Conservation (phyloP, 2,888 invertebrate species). For the Aplocera efformata region DNA sequence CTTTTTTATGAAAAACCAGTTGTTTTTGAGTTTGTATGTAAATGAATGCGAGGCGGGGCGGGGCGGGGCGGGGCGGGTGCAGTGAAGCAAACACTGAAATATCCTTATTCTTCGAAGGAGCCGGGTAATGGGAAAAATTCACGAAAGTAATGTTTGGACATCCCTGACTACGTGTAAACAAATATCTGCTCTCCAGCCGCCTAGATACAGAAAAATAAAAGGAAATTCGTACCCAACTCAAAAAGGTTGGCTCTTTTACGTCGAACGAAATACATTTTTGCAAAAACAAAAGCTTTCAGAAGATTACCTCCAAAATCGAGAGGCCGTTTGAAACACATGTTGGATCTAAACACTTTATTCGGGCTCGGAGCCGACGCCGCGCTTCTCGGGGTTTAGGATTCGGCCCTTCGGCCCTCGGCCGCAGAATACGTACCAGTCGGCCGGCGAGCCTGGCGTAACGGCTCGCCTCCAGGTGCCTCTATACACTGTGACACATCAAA, state of each 20-base stretch:
- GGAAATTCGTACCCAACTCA: constrained; percentile 8
- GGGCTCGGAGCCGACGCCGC: constrained; percentile 7
- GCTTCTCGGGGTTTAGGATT: constrained; percentile 16
- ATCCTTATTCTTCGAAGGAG: no score
- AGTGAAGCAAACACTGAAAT: no score
- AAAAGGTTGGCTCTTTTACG: constrained; percentile 7
- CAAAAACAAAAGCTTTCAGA: constrained; percentile 17
- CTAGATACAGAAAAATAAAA: constrained; percentile 4
- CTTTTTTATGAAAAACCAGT: constrained; percentile 18
- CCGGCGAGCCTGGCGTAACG: constrained; percentile 18
- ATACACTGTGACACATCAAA: constrained; percentile 26
- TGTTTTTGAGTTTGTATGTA: constrained; percentile 29
- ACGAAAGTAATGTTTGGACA: no score
- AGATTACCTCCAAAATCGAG: constrained; percentile 24
- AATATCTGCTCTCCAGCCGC: no score
- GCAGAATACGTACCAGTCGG: constrained; percentile 2
- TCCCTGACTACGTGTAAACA: no score
- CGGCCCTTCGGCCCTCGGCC: constrained; percentile 8
- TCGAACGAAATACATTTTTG: constrained; percentile 11
- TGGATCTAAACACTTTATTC: constrained; percentile 24
- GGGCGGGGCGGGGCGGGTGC: no score
- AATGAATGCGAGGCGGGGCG: constrained; percentile 5
- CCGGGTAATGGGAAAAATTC: no score
- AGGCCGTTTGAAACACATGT: constrained; percentile 31
- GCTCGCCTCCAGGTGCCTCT: constrained; percentile 16